Evolutionary conservation across 2,113 vertebrate genomes (phyloP).

Genomic region (Xenopus laevis): DNA sequence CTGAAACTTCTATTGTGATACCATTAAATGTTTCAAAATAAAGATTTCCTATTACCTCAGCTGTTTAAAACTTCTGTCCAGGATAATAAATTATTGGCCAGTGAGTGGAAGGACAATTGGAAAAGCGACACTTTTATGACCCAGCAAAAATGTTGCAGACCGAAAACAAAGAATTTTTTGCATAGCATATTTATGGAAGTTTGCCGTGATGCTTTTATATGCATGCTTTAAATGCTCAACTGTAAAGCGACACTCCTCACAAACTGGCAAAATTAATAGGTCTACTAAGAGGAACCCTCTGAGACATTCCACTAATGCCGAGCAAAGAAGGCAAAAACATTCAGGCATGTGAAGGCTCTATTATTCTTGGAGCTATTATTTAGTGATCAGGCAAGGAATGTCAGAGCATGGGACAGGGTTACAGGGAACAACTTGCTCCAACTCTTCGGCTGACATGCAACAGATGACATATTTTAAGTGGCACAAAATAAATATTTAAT

Average conservation of each 20-base stretch:
- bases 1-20: too few relatives aligned
- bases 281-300: slow-evolving; percentile 49
- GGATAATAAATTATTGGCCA: not conserved
- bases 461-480: too few relatives aligned
- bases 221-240: slow-evolving; percentile 47
- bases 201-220: slow-evolving; percentile 38
- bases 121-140: slow-evolving; percentile 30
- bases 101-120: not conserved
- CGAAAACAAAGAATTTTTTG: slow-evolving; percentile 22
- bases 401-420: not conserved
- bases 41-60: not conserved
- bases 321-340: slow-evolving; percentile 48
- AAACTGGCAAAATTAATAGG: slow-evolving; percentile 54
- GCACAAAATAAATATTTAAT: too few relatives aligned
- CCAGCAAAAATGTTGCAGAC: slow-evolving; percentile 4
- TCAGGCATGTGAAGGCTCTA: slow-evolving; percentile 23
- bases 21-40: too few relatives aligned
- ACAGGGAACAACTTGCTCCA: slow-evolving; percentile 11
- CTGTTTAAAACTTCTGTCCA: too few relatives aligned
- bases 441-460: too few relatives aligned
- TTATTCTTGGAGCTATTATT: slow-evolving; percentile 6
- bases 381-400: slow-evolving; percentile 2
- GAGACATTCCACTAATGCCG: slow-evolving; percentile 54
- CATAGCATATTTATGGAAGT: slow-evolving; percentile 42
- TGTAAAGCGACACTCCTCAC: slow-evolving; percentile 51